Conservation (phyloP, 92 coral and sea anemone genomes). For the Ricordea florida region DNA sequence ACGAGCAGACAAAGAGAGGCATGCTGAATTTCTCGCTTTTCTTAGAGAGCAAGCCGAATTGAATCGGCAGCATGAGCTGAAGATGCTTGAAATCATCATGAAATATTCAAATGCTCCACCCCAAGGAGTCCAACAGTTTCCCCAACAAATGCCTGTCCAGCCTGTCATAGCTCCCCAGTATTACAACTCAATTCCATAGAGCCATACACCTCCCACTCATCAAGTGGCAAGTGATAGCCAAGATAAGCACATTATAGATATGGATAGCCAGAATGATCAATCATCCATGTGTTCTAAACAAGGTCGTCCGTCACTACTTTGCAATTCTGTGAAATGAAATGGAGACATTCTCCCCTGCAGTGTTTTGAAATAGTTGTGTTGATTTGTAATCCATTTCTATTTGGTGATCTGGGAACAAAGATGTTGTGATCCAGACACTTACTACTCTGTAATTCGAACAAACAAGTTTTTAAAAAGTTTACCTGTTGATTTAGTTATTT, state of each 20-base stretch:
- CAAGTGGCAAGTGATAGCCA: conserved; percentile 29
- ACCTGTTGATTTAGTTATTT: conserved; percentile 8
- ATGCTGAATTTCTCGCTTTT: conserved; percentile 34
- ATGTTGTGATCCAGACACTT: background rate
- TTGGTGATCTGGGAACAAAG: background rate
- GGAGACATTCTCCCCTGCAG: background rate
- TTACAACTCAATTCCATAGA: conserved; percentile 9
- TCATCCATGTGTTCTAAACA: background rate
- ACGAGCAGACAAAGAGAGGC: conserved; percentile 43
- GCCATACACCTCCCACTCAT: conserved; percentile 31
- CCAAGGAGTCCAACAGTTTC: conserved; percentile 6
- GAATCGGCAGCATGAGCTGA: conserved; percentile 47
- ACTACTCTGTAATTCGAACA: background rate
- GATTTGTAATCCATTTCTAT: conserved; percentile 10
- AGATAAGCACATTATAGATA: conserved; percentile 30
- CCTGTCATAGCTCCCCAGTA: background rate
- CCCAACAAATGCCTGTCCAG: conserved; percentile 17
- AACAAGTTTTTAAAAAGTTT: background rate
- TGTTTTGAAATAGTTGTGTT: conserved; percentile 24
- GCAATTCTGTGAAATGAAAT: conserved; percentile 6
- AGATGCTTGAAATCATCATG: conserved; percentile 36
- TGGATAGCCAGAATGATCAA: conserved; percentile 29
- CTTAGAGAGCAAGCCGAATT: conserved; percentile 51
- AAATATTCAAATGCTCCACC: conserved; percentile 33
- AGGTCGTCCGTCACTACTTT: background rate